These are phyloP conservation scores for Lophius piscatorius DNA, from an alignment of 2,113 vertebrate genomes.

Conservation along the genomic window DNA sequence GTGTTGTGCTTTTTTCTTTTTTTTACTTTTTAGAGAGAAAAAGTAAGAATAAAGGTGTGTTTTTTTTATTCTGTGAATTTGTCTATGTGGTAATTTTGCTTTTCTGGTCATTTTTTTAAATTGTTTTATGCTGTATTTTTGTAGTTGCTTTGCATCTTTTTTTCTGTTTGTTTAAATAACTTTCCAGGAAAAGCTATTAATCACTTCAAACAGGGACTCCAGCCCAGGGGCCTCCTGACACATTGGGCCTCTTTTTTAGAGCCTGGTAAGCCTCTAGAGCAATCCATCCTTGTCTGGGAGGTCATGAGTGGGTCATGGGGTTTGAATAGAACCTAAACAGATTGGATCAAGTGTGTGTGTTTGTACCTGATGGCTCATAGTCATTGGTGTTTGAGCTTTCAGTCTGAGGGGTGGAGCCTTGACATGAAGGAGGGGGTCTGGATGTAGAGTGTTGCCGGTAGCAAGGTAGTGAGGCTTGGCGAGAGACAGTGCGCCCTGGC, in stretches of 20 bases:
- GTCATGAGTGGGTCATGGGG: background rate
- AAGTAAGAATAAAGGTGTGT: background rate
- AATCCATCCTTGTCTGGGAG: background rate
- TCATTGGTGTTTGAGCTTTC: constrained; percentile 79
- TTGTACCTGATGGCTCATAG: constrained; percentile 57
- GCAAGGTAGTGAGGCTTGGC: constrained; percentile 74
- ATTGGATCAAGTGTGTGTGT: background rate
- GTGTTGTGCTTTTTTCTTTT: too few species aligned
- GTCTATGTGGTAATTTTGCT: too few species aligned
- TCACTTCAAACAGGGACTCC: background rate
- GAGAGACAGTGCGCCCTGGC: constrained; percentile 84
- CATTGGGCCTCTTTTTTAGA: too few species aligned
- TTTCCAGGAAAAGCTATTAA: background rate
- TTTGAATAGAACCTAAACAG: constrained; percentile 1
- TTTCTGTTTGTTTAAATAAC: background rate
- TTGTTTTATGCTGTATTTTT: too few species aligned
- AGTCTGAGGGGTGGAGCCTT: constrained; percentile 66
- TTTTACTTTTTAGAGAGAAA: too few species aligned
- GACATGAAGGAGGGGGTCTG: constrained; percentile 65
- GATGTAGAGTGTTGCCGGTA: constrained; percentile 80
- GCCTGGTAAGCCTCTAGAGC: background rate
- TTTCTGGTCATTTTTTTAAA: too few species aligned
- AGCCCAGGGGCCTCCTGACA: too few species aligned
- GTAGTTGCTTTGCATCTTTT: too few species aligned
- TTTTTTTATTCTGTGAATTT: background rate